A percentile compares a stretch with the other conserved stretches of the same genome.
Evolutionary conservation across 2,888 invertebrate genomes (phyloP).

Genomic region (Anagyrus pseudococci): DNA sequence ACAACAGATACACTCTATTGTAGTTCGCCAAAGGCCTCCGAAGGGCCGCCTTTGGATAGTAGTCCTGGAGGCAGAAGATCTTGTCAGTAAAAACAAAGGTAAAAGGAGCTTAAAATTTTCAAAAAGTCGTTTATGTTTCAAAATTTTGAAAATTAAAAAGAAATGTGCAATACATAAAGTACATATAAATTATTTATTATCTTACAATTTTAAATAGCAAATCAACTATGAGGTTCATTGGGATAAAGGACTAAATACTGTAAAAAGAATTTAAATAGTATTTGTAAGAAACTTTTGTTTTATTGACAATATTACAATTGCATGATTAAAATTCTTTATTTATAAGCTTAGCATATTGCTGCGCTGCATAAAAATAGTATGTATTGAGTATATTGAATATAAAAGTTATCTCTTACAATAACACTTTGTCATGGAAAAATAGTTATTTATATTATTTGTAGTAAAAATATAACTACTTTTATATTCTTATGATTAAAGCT

Average conservation of each 20-base stretch:
- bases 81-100: constrained; percentile 51
- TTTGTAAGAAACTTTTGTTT: constrained; percentile 33
- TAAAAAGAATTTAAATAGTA: neutral
- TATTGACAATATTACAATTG: constrained; percentile 34
- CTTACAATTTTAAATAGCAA: neutral
- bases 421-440: constrained; percentile 20
- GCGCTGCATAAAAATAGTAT: neutral
- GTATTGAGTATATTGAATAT: constrained; percentile 19
- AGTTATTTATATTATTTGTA: neutral
- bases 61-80: constrained; percentile 59
- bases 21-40: constrained; percentile 60
- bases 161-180: too few relatives aligned
- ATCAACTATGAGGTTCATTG: too few relatives aligned
- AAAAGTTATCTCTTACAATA: constrained; percentile 22
- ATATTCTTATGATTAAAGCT: constrained; percentile 23
- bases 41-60: constrained; percentile 59
- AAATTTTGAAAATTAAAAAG: too few relatives aligned
- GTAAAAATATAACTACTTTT: constrained; percentile 18
- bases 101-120: constrained; percentile 39
- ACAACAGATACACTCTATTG: constrained; percentile 52
- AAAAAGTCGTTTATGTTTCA: too few relatives aligned
- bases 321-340: constrained; percentile 28
- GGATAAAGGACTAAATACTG: neutral
- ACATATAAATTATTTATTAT: neutral
- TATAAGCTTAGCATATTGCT: constrained; percentile 6